Percentiles rank a stretch among this genome's conserved stretches.
Conservation (phyloP, 2,888 invertebrate genomes). For the Blera fallax region DNA sequence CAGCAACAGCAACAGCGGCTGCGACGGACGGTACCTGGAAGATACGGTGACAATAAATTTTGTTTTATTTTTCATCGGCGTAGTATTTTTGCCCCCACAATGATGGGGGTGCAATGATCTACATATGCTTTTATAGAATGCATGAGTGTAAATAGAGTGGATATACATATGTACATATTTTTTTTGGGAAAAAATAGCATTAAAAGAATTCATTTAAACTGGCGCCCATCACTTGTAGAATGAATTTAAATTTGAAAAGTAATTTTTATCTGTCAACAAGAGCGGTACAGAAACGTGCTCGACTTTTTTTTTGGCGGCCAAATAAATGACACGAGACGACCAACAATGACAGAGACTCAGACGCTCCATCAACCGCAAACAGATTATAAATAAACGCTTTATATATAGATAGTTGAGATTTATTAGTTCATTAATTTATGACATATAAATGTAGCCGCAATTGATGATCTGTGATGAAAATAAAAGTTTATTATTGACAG, state of each 20-base stretch:
- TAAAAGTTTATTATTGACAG: constrained; percentile 7
- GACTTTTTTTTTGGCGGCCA: constrained; percentile 5
- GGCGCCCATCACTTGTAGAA: constrained; percentile 45
- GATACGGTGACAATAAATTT: constrained; percentile 25
- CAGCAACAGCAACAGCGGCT: background rate
- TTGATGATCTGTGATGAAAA: constrained; percentile 56
- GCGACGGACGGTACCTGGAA: constrained; percentile 17
- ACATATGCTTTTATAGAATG: constrained; percentile 2
- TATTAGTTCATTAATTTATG: constrained; percentile 64
- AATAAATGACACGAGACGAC: constrained; percentile 38
- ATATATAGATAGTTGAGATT: constrained; percentile 39
- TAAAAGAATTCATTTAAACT: constrained; percentile 28
- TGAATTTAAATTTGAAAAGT: background rate
- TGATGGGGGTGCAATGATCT: constrained; percentile 58
- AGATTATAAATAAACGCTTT: constrained; percentile 38
- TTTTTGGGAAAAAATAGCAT: background rate
- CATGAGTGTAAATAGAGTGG: background rate
- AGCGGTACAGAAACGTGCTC: constrained; percentile 14
- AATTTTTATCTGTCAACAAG: background rate
- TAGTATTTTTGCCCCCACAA: constrained; percentile 24
- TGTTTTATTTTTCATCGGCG: constrained; percentile 30
- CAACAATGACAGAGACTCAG: background rate
- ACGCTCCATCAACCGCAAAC: background rate
- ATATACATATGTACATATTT: background rate
- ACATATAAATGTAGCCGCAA: constrained; percentile 16